phyloP scores from a whole-genome alignment of 2,113 vertebrate species.

The Ardeotis arabs region DNA sequence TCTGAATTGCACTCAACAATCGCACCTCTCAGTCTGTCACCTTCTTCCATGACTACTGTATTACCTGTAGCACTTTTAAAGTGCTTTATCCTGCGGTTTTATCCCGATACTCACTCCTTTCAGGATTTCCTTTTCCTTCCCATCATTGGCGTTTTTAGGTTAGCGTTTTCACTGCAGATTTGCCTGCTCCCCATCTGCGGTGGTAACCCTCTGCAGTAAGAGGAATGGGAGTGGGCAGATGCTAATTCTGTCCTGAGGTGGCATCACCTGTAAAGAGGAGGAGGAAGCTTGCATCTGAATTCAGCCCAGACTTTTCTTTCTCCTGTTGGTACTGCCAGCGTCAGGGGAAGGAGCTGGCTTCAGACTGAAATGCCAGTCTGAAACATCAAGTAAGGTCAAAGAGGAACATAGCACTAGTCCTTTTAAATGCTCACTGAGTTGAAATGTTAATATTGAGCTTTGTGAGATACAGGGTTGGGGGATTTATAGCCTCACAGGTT shows the following conservation, averaged over 20 bases:
- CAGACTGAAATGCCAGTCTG: not conserved
- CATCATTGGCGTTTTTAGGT: not conserved
- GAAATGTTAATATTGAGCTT: slow-evolving; percentile 14
- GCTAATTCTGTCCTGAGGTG: not conserved
- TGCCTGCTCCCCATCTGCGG: not conserved
- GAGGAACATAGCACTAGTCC: not conserved
- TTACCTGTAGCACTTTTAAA: not conserved
- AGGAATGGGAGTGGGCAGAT: not conserved
- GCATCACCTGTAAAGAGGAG: not conserved
- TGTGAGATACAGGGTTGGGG: not conserved
- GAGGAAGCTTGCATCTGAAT: not conserved
- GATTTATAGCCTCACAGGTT: not conserved
- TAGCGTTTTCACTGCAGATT: not conserved
- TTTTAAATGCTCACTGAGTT: not conserved
- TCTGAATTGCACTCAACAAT: not conserved
- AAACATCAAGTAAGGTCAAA: not conserved
- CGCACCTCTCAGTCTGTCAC: not conserved
- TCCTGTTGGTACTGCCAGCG: not conserved
- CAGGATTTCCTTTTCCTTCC: not conserved
- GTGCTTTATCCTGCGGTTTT: not conserved
- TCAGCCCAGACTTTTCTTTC: not conserved
- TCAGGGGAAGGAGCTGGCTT: not conserved
- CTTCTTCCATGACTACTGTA: not conserved
- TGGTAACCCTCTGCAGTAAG: not conserved
- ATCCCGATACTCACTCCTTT: not conserved